phyloP scores from a whole-genome alignment of 1,140 invertebrate species.

The Drosophila funebris region DNA sequence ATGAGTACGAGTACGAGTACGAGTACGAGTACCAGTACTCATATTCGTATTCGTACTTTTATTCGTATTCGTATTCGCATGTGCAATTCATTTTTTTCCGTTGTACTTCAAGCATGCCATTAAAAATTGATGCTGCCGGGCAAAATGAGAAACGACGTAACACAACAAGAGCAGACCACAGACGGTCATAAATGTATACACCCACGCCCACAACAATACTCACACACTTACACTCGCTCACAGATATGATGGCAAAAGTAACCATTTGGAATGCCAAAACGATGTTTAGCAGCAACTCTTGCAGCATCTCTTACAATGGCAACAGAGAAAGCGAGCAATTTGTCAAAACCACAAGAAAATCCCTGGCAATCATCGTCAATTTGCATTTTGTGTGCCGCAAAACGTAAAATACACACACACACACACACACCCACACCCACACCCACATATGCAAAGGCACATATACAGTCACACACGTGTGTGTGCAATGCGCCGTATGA shows the following conservation, averaged over 20 bases:
- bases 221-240: slow-evolving; percentile 27
- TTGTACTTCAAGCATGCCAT: slow-evolving; percentile 41
- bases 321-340: slow-evolving; percentile 69
- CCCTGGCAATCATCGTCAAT: slow-evolving; percentile 52
- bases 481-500: slow-evolving; percentile 39
- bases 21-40: background rate
- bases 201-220: background rate
- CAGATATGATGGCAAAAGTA: slow-evolving; percentile 50
- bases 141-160: slow-evolving; percentile 28
- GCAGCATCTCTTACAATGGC: slow-evolving; percentile 37
- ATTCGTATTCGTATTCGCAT: background rate
- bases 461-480: background rate
- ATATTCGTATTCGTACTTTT: background rate
- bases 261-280: slow-evolving; percentile 60
- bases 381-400: slow-evolving; percentile 57
- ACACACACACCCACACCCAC: background rate
- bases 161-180: slow-evolving; percentile 29
- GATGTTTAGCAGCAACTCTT: slow-evolving; percentile 50
- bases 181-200: slow-evolving; percentile 3
- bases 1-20: too few relatives aligned
- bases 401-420: background rate
- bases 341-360: slow-evolving; percentile 69
- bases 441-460: background rate
- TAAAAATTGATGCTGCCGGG: slow-evolving; percentile 67
- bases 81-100: background rate